Base-by-base conservation (phyloP, 2,113 vertebrate genomes). In the Phoxinus phoxinus region DNA sequence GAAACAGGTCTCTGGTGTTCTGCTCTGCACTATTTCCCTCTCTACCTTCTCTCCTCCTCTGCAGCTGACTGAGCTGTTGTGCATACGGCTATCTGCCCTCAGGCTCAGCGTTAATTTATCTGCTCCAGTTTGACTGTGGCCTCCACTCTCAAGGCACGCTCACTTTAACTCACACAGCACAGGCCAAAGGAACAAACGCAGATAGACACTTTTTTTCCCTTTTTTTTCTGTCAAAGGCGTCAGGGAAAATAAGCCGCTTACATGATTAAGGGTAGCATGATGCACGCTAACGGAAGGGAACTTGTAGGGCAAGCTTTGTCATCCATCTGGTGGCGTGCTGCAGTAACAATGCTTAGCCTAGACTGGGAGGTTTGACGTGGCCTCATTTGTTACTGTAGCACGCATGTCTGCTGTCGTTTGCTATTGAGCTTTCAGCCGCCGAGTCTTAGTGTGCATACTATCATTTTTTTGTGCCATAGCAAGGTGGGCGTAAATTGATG, bases 341-440 rank as follows among this genome's bases (percentile, higher is more conserved):
- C 58, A n/a, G 63, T 69, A 85, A 56, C 27, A 72, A 41, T 75
- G 75, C 72, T 35, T 61, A 72, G 61, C 51, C 58, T 27, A 56
- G 67, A 46, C 56, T 67, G 37, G 27, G 56, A 67, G 89, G 82
- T 71, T 76, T 19, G 56, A 76, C 30, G 12, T 77, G 58, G 71
- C 48, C 72, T 87, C 59, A 35, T 79, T 89, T 82, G 72, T 83
- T 73, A 32, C 83, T n/a, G 15, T 37, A 44, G 61, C 71, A 35
- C 41, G 44, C 56, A 6, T 53, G n/a, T 69, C n/a, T 73, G 21
- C 58, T 79, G 21, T 73, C 27, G 58, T 87, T 84, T 84, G 86
- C 85, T 65, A 86, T 77, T 86, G 65, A 89, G 61, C 67, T 72
- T 87, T 90, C 83, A 88, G 85, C 77, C 67, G 30, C 78, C 61